Base-by-base conservation (phyloP, 1,140 invertebrate genomes). In the Meloidogyne hapla region DNA sequence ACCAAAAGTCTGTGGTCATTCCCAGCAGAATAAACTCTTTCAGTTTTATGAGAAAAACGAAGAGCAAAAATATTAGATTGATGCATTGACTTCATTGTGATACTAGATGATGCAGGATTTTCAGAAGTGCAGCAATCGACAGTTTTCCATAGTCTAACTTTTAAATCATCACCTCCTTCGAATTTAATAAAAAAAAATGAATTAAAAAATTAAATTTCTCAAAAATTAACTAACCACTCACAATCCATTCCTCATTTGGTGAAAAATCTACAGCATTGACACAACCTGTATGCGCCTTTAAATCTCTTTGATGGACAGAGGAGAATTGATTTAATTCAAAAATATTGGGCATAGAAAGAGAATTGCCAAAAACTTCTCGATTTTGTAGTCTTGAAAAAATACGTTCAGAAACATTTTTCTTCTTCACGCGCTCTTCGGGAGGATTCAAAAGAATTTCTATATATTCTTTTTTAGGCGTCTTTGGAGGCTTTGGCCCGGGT, bases 201-300 rank as follows among this genome's bases (percentile, higher is more conserved):
- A n/a, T 75, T 45, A 26, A 9, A 72, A 73, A 73, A 76, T 45
- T 23, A 28, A 26, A 21, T 28, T 12, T 15, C 5, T 40, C n/a
- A 1, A 78, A 26, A 65, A n/a, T 76, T 10, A 63, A 66, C 38
- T 74, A 90, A 95, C 94, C 94, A 84, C 94, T 96, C 77, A 92
- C 91, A 67, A 97, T 90, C 74, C 92, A 91, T 86, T 93, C 91
- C 77, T 94, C 94, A 88, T 93, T 91, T 69, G 91, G 90, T 5
- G 93, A 94, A 90, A 96, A 97, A 88, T 96, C 94, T 80, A 96
- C 93, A 28, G 94, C 94, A 90, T 97, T 97, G 28, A 97, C 93
- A 90, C 94, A 97, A 80, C 94, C 94, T 90, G 91, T 96, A 89
- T 97, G 94, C 40, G 92, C 92, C 74, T 91, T 56, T n/a, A 56